These are phyloP conservation scores for Netta rufina DNA, from an alignment of 2,797 vertebrate species.

Conservation along the genomic window DNA sequence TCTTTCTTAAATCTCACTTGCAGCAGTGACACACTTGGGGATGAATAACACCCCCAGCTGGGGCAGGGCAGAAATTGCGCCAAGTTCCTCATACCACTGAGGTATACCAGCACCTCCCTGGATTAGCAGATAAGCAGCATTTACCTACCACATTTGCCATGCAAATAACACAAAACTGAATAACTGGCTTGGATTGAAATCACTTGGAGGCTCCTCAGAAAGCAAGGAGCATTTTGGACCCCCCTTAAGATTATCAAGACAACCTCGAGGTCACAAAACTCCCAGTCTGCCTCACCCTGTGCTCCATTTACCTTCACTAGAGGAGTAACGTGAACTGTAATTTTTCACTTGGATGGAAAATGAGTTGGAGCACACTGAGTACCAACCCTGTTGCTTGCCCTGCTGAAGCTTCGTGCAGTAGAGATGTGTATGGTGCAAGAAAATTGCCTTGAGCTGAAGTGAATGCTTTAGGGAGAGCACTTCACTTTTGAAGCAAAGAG, in stretches of 20 bases:
- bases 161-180: neutral
- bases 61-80: neutral
- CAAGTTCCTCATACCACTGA: slow-evolving; percentile 14
- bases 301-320: neutral
- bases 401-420: neutral
- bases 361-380: neutral
- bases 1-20: neutral
- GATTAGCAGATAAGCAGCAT: neutral
- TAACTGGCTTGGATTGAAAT: neutral
- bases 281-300: neutral
- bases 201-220: neutral
- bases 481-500: neutral
- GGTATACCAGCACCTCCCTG: neutral
- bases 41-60: neutral
- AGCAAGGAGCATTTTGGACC: neutral
- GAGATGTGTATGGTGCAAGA: accelerated
- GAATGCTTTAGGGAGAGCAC: neutral
- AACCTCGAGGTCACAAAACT: neutral
- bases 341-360: slow-evolving; percentile 18
- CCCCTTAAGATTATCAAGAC: neutral
- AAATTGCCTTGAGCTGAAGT: neutral
- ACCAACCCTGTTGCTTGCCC: neutral
- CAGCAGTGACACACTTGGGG: neutral
- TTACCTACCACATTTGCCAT: neutral
- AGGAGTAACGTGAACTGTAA: neutral